A percentile compares a stretch with the other conserved stretches of the same genome.
Conservation (phyloP, 1,140 invertebrate genomes). For the Penaeus japonicus region DNA sequence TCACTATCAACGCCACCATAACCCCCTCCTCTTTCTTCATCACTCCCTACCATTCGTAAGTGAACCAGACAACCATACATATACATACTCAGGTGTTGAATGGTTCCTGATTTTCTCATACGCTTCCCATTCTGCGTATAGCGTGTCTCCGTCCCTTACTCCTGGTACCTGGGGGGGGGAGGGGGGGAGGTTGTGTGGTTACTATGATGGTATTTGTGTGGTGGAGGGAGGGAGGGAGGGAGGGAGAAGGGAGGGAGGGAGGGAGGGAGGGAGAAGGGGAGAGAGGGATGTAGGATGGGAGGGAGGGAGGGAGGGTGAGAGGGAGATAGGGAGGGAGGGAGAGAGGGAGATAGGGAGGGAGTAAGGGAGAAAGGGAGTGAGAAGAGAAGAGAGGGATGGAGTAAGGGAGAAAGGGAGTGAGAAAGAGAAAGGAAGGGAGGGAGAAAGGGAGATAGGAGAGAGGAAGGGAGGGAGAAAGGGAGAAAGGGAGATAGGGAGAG, state of each 20-base stretch:
- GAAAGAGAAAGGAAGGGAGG: not conserved
- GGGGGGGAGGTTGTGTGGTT: no score
- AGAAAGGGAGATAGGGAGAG: not conserved
- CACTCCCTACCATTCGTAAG: not conserved
- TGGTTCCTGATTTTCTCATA: not conserved
- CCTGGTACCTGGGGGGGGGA: constrained; percentile 14
- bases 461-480: not conserved
- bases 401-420: not conserved
- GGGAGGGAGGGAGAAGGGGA: no score
- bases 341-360: not conserved
- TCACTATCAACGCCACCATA: no score
- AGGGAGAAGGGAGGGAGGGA: no score
- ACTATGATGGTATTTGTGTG: no score
- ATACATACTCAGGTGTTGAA: constrained; percentile 14
- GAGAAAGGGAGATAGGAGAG: not conserved
- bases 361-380: not conserved
- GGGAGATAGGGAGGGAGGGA: not conserved
- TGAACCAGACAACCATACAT: not conserved
- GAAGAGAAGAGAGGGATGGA: not conserved
- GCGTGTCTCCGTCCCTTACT: not conserved
- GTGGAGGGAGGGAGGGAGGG: no score
- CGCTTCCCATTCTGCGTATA: constrained; percentile 15
- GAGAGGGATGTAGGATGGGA: no score
- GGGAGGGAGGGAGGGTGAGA: not conserved
- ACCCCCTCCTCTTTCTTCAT: not conserved